A percentile compares a stretch with the other conserved stretches of the same genome.
Conservation (phyloP, 2,888 invertebrate species). For the Tridacna crocea region DNA sequence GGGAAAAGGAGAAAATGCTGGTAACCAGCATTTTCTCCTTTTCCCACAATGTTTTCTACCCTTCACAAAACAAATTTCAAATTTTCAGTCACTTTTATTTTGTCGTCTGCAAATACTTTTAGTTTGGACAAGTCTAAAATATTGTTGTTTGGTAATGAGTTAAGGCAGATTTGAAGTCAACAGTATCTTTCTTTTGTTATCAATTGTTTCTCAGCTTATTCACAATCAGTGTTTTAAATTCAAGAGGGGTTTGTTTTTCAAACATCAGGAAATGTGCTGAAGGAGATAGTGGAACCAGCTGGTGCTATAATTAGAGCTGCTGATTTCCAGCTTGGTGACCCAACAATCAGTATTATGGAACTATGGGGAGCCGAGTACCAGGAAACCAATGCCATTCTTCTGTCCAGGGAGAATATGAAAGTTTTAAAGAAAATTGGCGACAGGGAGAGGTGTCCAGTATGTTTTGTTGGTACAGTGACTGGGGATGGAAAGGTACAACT, state of each 20-base stretch:
- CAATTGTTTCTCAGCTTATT: too few species aligned
- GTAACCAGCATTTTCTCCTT: not conserved
- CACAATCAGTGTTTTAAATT: too few species aligned
- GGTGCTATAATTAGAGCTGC: slow-evolving; percentile 96
- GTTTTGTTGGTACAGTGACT: slow-evolving; percentile 96
- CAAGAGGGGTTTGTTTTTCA: not conserved
- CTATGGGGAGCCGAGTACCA: slow-evolving; percentile 99
- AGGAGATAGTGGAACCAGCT: slow-evolving; percentile 97
- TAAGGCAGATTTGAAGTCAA: too few species aligned
- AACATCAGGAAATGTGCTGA: slow-evolving; percentile 93
- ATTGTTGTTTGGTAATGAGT: too few species aligned
- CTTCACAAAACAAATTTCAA: too few species aligned
- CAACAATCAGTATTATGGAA: slow-evolving; percentile 95
- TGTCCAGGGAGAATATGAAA: slow-evolving; percentile 87
- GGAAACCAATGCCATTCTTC: slow-evolving; percentile 96
- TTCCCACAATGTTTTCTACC: too few species aligned
- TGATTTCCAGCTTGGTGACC: slow-evolving; percentile 93
- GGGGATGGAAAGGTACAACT: slow-evolving; percentile 89
- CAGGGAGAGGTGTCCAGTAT: slow-evolving; percentile 96
- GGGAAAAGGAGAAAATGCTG: not conserved
- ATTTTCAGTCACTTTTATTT: too few species aligned
- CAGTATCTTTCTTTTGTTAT: too few species aligned
- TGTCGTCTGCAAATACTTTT: too few species aligned
- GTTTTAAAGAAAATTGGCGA: slow-evolving; percentile 90
- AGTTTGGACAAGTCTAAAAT: too few species aligned